Percentiles rank a stretch among this genome's conserved stretches.
These are phyloP conservation scores for Oscheius myriophilus DNA, from an alignment of 2,888 invertebrate genomes.

Conservation along the genomic window DNA sequence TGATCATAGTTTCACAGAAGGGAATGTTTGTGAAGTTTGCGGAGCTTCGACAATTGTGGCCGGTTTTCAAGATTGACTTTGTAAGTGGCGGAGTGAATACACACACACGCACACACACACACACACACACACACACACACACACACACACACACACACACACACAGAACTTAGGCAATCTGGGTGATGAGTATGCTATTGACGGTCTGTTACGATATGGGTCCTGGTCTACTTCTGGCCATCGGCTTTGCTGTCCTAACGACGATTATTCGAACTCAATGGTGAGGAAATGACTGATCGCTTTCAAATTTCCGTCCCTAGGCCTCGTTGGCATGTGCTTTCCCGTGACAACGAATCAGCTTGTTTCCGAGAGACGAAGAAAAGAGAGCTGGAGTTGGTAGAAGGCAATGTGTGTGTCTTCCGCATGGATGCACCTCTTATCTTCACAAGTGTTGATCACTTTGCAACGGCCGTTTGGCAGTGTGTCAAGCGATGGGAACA, in stretches of 20 bases:
- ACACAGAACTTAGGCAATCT: slow-evolving; percentile 56
- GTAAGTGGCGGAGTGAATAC: no score
- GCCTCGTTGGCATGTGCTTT: slow-evolving; percentile 68
- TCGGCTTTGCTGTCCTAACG: slow-evolving; percentile 65
- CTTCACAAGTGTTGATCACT: slow-evolving; percentile 66
- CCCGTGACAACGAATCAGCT: slow-evolving; percentile 54
- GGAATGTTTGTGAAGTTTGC: slow-evolving; percentile 61
- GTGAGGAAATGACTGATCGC: slow-evolving; percentile 20
- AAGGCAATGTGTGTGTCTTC: slow-evolving; percentile 64
- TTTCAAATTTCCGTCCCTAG: slow-evolving; percentile 34
- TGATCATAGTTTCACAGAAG: slow-evolving; percentile 65
- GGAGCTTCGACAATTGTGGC: slow-evolving; percentile 65
- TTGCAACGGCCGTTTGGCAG: slow-evolving; percentile 60
- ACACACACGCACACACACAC: no score
- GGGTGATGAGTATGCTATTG: slow-evolving; percentile 61
- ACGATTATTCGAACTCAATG: slow-evolving; percentile 65
- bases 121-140: no score
- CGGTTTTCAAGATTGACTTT: slow-evolving; percentile 68
- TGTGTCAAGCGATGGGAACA: slow-evolving; percentile 57
- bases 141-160: no score
- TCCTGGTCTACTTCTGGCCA: slow-evolving; percentile 62
- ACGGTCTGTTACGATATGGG: slow-evolving; percentile 69
- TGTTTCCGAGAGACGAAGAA: slow-evolving; percentile 53
- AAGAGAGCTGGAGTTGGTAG: slow-evolving; percentile 55
- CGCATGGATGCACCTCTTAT: slow-evolving; percentile 68